These are phyloP conservation scores for Psilanteris sp. DNA, from an alignment of 1,140 invertebrate genomes.

Conservation along the genomic window DNA sequence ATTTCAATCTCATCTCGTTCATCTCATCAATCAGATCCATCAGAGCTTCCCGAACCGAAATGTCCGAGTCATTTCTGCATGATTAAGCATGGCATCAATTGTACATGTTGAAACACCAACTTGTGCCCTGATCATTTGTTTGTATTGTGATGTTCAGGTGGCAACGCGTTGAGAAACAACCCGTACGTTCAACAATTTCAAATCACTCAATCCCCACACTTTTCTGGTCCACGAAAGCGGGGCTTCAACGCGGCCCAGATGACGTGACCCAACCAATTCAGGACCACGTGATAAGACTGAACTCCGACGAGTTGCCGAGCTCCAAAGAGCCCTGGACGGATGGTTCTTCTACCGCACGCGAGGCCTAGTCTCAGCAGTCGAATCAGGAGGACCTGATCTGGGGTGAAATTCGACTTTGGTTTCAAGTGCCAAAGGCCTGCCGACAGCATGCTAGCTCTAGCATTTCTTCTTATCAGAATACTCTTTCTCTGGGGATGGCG, in stretches of 20 bases:
- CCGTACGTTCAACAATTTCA: constrained; percentile 76
- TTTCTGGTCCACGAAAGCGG: constrained; percentile 65
- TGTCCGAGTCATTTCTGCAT: constrained; percentile 5
- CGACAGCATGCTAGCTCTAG: constrained; percentile 12
- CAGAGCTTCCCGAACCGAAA: no score
- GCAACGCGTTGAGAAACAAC: constrained; percentile 70
- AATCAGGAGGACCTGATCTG: constrained; percentile 35
- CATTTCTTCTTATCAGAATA: constrained; percentile 17
- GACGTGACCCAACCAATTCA: constrained; percentile 74
- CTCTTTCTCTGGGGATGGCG: neutral
- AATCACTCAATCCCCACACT: constrained; percentile 68
- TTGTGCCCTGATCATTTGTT: constrained; percentile 1
- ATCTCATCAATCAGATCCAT: no score
- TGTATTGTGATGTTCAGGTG: constrained; percentile 43
- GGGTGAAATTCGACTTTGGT: constrained; percentile 50
- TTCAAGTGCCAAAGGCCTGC: constrained; percentile 63
- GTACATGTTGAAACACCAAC: no score
- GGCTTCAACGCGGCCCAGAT: constrained; percentile 74
- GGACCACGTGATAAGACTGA: constrained; percentile 77
- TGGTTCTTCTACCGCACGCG: constrained; percentile 30
- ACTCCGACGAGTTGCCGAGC: constrained; percentile 52
- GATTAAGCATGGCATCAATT: no score
- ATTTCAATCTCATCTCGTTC: constrained; percentile 18
- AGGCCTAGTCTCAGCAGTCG: constrained; percentile 47
- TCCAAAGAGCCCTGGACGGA: constrained; percentile 33